Conservation (phyloP, 2,888 invertebrate species). For the Mantis religiosa region DNA sequence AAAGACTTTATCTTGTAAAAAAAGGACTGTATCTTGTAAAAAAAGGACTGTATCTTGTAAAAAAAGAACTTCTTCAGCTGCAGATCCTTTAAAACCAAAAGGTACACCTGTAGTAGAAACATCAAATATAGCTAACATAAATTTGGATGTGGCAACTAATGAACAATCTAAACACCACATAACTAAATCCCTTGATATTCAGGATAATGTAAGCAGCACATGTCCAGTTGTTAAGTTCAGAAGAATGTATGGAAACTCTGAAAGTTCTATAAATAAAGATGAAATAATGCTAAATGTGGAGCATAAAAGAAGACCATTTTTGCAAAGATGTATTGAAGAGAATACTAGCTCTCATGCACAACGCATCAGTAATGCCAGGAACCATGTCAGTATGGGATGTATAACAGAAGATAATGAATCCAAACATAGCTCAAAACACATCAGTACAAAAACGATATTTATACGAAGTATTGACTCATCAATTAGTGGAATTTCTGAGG, state of each 20-base stretch:
- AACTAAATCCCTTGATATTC: too few species aligned
- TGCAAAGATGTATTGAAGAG: background rate
- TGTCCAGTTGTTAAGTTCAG: background rate
- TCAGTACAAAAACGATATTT: background rate
- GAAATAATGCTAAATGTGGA: background rate
- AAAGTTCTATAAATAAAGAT: background rate
- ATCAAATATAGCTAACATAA: background rate
- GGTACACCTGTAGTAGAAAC: background rate
- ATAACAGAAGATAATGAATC: background rate
- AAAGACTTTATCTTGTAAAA: too few species aligned
- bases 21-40: background rate
- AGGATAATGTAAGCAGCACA: background rate
- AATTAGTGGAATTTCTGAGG: background rate
- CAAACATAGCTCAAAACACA: background rate
- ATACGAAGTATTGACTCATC: background rate
- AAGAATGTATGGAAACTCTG: background rate
- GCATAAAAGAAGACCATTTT: background rate
- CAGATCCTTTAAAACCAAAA: background rate
- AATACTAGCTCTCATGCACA: background rate
- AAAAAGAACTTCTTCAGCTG: background rate
- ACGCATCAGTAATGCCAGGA: background rate
- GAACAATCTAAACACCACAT: background rate
- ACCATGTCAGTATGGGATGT: background rate
- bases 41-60: too few species aligned
- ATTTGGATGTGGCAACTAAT: background rate